Conservation (phyloP, 2,888 invertebrate species). For the Diarsia rubi region DNA sequence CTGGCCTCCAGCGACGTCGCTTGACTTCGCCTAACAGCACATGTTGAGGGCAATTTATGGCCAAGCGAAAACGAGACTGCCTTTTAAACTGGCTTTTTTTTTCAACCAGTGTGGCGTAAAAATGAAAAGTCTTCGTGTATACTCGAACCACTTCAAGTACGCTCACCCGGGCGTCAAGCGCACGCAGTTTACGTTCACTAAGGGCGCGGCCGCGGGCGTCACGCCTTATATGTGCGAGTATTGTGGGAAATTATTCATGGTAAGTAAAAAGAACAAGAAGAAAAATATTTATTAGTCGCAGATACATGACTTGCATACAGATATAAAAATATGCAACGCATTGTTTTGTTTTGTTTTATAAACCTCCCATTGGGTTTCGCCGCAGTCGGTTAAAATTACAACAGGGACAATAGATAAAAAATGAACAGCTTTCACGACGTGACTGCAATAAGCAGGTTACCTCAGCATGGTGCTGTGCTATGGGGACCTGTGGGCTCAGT, state of each 20-base stretch:
- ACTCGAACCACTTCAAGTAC: slow-evolving; percentile 24
- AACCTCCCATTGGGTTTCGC: too few species aligned
- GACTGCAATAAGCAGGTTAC: too few species aligned
- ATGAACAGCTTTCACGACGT: too few species aligned
- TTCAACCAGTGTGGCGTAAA: slow-evolving; percentile 12
- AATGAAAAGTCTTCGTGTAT: neutral
- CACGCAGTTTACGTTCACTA: slow-evolving; percentile 4
- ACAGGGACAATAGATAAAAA: too few species aligned
- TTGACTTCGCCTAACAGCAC: neutral
- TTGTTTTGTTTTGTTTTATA: too few species aligned
- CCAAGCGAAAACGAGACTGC: neutral
- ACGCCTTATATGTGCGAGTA: slow-evolving; percentile 53
- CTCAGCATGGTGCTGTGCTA: too few species aligned
- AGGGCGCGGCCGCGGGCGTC: too few species aligned
- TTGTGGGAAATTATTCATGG: slow-evolving; percentile 48
- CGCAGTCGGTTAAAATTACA: too few species aligned
- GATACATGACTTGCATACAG: too few species aligned
- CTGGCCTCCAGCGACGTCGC: neutral
- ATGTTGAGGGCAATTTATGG: neutral
- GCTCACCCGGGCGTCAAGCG: slow-evolving; percentile 39
- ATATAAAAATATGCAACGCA: too few species aligned
- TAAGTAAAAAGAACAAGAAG: slow-evolving; percentile 16
- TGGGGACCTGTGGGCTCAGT: too few species aligned
- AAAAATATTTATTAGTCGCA: too few species aligned
- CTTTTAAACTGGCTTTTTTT: neutral